A percentile compares a stretch with the other conserved stretches of the same genome.
phyloP scores from a whole-genome alignment of 2,888 invertebrate genomes.

The Yponomeuta malinellus region DNA sequence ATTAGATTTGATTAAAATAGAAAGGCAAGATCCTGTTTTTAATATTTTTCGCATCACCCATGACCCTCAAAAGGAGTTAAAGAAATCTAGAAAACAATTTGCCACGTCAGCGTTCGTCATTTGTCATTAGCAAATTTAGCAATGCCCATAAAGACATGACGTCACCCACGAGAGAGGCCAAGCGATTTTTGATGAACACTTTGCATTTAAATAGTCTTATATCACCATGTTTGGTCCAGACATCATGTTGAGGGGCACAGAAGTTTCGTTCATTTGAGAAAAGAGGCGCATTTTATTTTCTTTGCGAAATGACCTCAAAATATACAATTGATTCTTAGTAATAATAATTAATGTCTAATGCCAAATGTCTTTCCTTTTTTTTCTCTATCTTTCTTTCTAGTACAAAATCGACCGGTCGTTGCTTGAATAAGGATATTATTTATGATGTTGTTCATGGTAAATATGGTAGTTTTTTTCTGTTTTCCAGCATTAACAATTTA shows the following conservation, averaged over 20 bases:
- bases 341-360: no score
- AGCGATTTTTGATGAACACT: conserved; percentile 10
- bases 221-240: conserved; percentile 10
- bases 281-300: no score
- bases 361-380: no score
- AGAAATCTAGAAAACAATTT: neutral
- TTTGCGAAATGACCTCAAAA: no score
- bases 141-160: neutral
- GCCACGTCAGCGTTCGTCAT: neutral
- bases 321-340: no score
- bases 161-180: conserved; percentile 8
- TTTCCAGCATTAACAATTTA: no score
- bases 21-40: neutral
- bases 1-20: neutral
- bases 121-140: neutral
- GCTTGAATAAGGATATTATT: no score
- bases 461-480: no score
- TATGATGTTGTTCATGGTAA: no score
- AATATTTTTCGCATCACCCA: neutral
- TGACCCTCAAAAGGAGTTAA: neutral
- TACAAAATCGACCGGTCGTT: no score
- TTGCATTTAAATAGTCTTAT: conserved; percentile 13
- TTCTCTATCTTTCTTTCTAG: no score
- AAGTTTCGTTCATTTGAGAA: neutral
- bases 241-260: neutral